Evolutionary conservation across 2,797 vertebrate species (phyloP), one percentile per base, ranked within the genome.

Genomic region (Malurus leucopterus): DNA sequence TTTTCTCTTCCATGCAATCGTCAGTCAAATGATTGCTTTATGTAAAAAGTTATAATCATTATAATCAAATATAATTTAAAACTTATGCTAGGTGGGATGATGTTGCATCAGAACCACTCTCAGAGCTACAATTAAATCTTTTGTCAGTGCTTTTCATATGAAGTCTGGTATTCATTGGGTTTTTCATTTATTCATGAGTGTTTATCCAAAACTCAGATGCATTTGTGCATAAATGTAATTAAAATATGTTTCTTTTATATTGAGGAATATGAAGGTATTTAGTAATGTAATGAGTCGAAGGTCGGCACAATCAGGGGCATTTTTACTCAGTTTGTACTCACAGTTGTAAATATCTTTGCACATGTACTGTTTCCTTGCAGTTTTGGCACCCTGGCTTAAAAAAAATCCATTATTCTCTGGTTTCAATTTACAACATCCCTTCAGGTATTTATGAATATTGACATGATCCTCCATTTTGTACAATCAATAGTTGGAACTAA

Each of bases 211-310:
- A 57, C 73, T 79, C 34, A 68, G 41, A 84, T 67, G 49, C 38
- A 76, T 51, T 84, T 89, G n/a, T 76, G 69, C 49, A 82, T 59
- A 86, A 84, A 87, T 79, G 70, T 49, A 76, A 91, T 79, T 84
- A 86, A 88, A 91, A 30, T 14, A 51, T 29, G 7, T 19, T 73
- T 86, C 79, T 84, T 87, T 89, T 84, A 59, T 59, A 59, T 32
- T 68, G 43, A 90, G 50, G 72, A 81, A 84, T 72, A 71, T 27
- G 61, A 69, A 73, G 61, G 11, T 30, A 84, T 79, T 73, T 82
- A 82, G 61, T 12, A 63, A 69, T 3, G 21, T 76, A 91, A 78
- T 82, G 30, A 82, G 50, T 34, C 70, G 68, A 93, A 93, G 83
- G 84, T 91, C 73, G 86, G 70, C 86, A 70, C 29, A 92, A 78